Percentiles rank a stretch among this genome's conserved stretches.
These are phyloP conservation scores for Oreortyx pictus DNA, from an alignment of 2,797 vertebrate genomes.

Conservation along the genomic window DNA sequence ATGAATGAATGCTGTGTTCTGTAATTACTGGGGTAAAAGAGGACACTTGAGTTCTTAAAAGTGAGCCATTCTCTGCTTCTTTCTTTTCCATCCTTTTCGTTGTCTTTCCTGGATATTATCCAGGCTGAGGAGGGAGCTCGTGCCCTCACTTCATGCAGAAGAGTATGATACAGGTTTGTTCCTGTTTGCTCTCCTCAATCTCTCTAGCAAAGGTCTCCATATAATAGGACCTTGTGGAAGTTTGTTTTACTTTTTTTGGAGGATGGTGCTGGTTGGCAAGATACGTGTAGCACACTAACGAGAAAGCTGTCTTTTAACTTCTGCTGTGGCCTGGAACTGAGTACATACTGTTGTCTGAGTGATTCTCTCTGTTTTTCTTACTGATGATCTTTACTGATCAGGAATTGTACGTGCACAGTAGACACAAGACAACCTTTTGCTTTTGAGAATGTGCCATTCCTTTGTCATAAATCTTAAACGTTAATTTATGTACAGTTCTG, in stretches of 20 bases:
- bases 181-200: neutral
- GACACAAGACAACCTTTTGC: neutral
- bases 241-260: neutral
- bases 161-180: neutral
- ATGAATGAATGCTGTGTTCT: conserved; percentile 64
- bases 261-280: neutral
- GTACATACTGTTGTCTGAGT: neutral
- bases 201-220: neutral
- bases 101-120: neutral
- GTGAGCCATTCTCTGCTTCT: conserved; percentile 46
- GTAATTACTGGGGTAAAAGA: conserved; percentile 57
- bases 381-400: neutral
- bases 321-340: neutral
- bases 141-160: neutral
- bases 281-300: fast-evolving
- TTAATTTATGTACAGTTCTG: neutral
- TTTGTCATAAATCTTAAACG: neutral
- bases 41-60: conserved; percentile 65
- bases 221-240: neutral
- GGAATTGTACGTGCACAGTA: neutral
- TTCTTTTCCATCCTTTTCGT: neutral
- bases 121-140: conserved; percentile 7
- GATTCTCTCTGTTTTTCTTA: neutral
- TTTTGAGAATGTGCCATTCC: neutral
- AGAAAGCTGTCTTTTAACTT: neutral